Evolutionary conservation across 2,113 vertebrate species (phyloP).

Genomic region (Girardinichthys multiradiatus): DNA sequence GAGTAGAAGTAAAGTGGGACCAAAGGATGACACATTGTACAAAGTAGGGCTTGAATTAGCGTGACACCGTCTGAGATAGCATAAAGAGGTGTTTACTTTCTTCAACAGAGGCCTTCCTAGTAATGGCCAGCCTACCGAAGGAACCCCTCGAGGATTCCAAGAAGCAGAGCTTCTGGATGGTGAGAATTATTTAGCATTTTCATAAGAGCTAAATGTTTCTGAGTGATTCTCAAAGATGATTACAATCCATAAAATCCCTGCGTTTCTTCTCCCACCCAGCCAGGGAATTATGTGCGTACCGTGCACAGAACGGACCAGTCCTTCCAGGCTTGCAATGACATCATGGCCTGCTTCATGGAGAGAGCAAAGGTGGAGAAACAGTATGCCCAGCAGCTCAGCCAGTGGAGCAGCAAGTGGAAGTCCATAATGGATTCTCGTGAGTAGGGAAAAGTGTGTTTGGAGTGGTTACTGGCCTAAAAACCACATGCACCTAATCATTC

Average conservation of each 20-base stretch:
- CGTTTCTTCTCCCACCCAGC: constrained; percentile 64
- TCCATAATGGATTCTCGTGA: constrained; percentile 82
- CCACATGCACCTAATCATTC: too few relatives aligned
- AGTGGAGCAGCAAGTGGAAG: constrained; percentile 88
- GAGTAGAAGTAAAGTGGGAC: too few relatives aligned
- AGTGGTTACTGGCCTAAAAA: background rate
- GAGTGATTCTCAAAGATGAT: constrained; percentile 1
- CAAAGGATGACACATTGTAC: too few relatives aligned
- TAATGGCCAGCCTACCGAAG: constrained; percentile 73
- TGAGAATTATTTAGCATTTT: constrained; percentile 61
- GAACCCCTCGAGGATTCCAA: constrained; percentile 67
- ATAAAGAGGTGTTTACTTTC: constrained; percentile 12
- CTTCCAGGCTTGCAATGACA: constrained; percentile 82
- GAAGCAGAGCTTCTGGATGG: constrained; percentile 84
- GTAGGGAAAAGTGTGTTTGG: constrained; percentile 43
- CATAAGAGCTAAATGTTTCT: background rate
- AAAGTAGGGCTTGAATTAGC: too few relatives aligned
- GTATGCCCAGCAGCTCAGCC: constrained; percentile 83
- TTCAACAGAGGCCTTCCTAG: constrained; percentile 40
- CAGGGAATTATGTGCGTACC: constrained; percentile 79
- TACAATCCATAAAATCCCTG: background rate
- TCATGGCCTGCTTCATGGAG: constrained; percentile 84
- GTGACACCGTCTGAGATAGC: too few relatives aligned
- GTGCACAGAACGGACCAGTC: constrained; percentile 81
- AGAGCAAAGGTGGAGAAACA: constrained; percentile 83